Conservation (phyloP, 2,113 vertebrate genomes). For the Brevimyrus niger region DNA sequence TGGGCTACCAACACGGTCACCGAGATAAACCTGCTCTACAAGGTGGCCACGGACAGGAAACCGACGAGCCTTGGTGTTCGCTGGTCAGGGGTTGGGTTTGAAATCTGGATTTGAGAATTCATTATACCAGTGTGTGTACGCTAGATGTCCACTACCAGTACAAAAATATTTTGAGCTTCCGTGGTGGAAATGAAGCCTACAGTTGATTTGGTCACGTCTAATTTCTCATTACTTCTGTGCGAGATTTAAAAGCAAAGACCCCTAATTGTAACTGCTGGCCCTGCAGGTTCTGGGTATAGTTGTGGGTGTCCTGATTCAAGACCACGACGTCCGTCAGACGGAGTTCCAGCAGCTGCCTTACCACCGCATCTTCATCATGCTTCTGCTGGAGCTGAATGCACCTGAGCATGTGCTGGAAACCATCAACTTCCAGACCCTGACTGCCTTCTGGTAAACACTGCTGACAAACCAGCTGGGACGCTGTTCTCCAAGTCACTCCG, state of each 20-base stretch:
- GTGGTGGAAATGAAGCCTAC: neutral
- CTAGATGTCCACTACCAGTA: neutral
- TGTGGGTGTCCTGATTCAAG: slow-evolving; percentile 93
- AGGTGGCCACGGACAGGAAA: slow-evolving; percentile 58
- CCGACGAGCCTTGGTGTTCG: neutral
- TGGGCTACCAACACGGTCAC: slow-evolving; percentile 96
- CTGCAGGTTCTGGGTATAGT: slow-evolving; percentile 90
- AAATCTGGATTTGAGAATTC: neutral
- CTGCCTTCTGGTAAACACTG: slow-evolving; percentile 84
- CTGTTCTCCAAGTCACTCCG: neutral
- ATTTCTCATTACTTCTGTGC: neutral
- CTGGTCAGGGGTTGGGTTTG: neutral
- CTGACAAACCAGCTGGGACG: neutral
- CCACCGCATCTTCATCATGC: slow-evolving; percentile 98
- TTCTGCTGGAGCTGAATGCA: slow-evolving; percentile 93
- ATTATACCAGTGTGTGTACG: neutral
- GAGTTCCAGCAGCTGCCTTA: slow-evolving; percentile 98
- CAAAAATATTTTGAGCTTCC: neutral
- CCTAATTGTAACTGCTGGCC: neutral
- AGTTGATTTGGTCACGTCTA: neutral
- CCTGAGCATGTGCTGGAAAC: slow-evolving; percentile 96
- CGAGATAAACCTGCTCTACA: slow-evolving; percentile 97
- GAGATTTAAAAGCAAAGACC: neutral
- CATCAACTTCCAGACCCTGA: slow-evolving; percentile 98
- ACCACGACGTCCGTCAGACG: slow-evolving; percentile 93